Evolutionary conservation across 2,888 invertebrate species (phyloP), one percentile per base, ranked within the genome.

Genomic region (Emmelina monodactyla): DNA sequence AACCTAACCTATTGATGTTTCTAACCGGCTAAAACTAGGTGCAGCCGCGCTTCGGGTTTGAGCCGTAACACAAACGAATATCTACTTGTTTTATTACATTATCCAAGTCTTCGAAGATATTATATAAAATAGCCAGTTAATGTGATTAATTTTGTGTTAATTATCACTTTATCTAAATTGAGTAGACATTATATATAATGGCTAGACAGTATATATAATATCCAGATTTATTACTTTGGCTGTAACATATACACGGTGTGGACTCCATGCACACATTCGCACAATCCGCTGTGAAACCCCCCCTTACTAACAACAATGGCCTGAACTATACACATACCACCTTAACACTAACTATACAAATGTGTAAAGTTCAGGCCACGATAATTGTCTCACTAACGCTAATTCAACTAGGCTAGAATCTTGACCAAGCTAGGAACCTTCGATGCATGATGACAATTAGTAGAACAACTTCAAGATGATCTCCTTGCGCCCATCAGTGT

Each of bases 251-350:
- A 69, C 72, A 73, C 75, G 67, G 72, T 75, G 73, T 75, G 75
- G 72, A 66, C 62, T 69, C 65, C 71, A 68, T 75, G 73, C 70
- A 63, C 70, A 69, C 75, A 72, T 67, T 67, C 64, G 73, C 76
- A 73, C 72, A 65, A 55, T 63, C 62, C 62, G 76, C 76, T 73
- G 29, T 5, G 12, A 12, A 14, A 69, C 58, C 61, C 53, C 62
- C 62, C 69, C 63, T 53, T 73, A 76, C 76, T 75, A 78, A 75
- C 76, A 62, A 32, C 50, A n/a, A n/a, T 55, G 66, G 67, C 62
- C 65, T 59, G 51, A 50, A 62, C 59, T 55, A 62, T 66, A 71
- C 62, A 58, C 58, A 25, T 7, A 19, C 9, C 9, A 19, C 6
- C 9, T 19, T 19, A 25, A 4, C 25, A 10, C 9, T n/a, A 25